Percentiles rank a stretch among this genome's conserved stretches.
Evolutionary conservation across 2,113 vertebrate genomes (phyloP).

Genomic region (Neolamprologus kungweensis): DNA sequence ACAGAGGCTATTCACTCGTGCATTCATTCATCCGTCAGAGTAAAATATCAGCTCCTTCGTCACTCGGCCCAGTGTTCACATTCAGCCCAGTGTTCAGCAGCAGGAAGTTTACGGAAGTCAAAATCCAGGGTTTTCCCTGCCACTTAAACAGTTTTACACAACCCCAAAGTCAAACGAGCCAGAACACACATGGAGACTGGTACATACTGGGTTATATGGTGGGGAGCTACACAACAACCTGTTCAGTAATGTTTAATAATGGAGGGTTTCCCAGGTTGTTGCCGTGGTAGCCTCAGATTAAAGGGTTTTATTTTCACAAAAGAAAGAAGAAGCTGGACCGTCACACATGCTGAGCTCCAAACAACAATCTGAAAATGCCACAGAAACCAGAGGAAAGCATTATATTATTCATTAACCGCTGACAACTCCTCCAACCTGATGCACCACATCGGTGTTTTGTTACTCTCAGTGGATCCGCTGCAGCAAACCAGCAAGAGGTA

Average conservation of each 20-base stretch:
- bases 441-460: background rate
- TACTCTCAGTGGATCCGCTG: background rate
- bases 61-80: background rate
- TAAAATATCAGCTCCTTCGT: background rate
- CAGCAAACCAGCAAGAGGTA: background rate
- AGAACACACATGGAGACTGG: background rate
- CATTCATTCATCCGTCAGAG: background rate
- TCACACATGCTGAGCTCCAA: background rate
- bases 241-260: background rate
- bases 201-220: background rate
- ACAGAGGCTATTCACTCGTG: background rate
- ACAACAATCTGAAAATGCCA: background rate
- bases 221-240: background rate
- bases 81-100: background rate
- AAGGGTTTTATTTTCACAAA: background rate
- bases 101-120: background rate
- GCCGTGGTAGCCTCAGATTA: background rate
- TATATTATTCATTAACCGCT: fast-evolving
- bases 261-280: background rate
- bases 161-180: fast-evolving
- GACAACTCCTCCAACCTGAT: background rate
- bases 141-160: background rate
- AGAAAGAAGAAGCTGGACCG: background rate
- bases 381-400: background rate
- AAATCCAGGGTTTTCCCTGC: background rate